Evolutionary conservation across 1,140 invertebrate species (phyloP).

Genomic region (Magallana angulata): DNA sequence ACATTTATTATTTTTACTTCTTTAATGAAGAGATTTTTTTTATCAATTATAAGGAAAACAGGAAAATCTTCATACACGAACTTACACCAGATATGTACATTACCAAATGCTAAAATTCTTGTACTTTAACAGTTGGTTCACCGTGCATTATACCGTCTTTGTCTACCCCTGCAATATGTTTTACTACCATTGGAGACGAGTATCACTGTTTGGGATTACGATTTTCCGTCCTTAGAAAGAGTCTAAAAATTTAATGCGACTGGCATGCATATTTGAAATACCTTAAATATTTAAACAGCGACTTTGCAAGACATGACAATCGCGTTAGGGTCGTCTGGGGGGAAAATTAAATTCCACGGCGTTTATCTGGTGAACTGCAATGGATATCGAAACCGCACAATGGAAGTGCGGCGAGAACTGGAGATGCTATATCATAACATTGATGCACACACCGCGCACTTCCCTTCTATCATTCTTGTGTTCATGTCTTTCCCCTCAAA

Average conservation of each 20-base stretch:
- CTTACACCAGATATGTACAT: too few species aligned
- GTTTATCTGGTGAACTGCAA: neutral
- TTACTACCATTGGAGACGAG: neutral
- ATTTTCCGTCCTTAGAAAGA: neutral
- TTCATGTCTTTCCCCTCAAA: too few species aligned
- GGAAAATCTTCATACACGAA: too few species aligned
- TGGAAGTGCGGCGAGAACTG: neutral
- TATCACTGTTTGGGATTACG: neutral
- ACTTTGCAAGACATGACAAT: neutral
- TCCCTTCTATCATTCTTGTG: too few species aligned
- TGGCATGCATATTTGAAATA: conserved; percentile 4
- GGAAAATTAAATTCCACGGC: neutral
- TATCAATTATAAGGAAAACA: too few species aligned
- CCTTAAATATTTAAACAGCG: neutral
- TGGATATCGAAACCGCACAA: neutral
- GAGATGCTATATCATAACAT: neutral
- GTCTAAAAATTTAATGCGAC: neutral
- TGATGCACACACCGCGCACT: too few species aligned
- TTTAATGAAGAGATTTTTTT: too few species aligned
- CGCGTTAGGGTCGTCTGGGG: neutral
- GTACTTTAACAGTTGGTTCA: too few species aligned
- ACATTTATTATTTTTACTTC: too few species aligned
- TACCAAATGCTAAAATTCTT: too few species aligned
- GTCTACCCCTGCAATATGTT: too few species aligned
- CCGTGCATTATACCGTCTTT: too few species aligned